Evolutionary conservation across 2,888 invertebrate genomes (phyloP), one percentile per base, ranked within the genome.

Genomic region (Spisula solida): DNA sequence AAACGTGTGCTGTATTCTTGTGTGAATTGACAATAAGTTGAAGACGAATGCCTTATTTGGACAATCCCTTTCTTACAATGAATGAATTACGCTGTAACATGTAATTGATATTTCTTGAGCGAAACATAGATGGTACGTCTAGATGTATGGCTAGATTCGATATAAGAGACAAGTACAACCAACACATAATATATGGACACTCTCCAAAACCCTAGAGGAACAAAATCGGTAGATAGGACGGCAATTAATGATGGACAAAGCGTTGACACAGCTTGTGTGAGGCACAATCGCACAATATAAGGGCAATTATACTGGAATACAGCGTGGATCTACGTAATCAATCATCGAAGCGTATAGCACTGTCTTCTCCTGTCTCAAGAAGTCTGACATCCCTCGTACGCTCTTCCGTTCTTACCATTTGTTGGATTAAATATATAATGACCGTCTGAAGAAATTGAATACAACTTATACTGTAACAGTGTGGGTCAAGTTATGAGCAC

Each of bases 201-300:
- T 66, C 60, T 66, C 25, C 25, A 66, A 66, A 66, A 66, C 60
- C 60, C 60, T 66, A 25, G 60, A 66, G 60, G 60, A 25, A 66
- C 60, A 25, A 66, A 66, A n/a, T 66, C 60, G n/a, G 2, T 66
- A 66, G n/a, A 66, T 66, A n/a, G 60, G 60, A 66, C 60, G 10
- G 60, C n/a, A 66, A 66, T 66, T 66, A 66, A 66, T 66, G 60
- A 66, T n/a, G 25, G 25, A n/a, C 60, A 66, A 66, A 66, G 60
- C 60, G 60, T 25, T n/a, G n/a, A 25, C 60, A 66, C 60, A 66
- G 60, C 60, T 66, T 66, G 60, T 66, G 25, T 25, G 60, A 66
- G 25, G 60, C n/a, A 66, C 25, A 66, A 66, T 66, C 60, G 5
- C 25, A 66, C 2, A 25, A 66, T 66, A 66, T 66, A 66, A 66